Base-by-base conservation (phyloP, 2,113 vertebrate genomes). In the Gallinago paraguaiae region DNA sequence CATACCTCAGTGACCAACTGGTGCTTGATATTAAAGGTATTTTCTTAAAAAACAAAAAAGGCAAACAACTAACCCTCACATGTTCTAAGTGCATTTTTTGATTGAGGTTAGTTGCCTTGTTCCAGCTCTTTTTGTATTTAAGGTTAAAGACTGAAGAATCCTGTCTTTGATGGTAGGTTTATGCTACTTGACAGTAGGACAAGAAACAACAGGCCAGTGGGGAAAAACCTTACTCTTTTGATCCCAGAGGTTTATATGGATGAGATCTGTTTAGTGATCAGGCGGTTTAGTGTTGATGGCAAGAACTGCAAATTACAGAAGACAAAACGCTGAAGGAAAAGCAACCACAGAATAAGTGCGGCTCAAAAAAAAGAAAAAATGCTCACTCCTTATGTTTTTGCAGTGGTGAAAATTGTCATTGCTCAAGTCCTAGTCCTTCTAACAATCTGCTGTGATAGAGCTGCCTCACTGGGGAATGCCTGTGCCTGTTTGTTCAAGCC, bases 21-120 rank as follows among this genome's bases (percentile, higher is more conserved):
- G 98, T 98, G 82, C 98, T 99, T 51, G 98, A 99, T 86, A 86
- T 98, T 53, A 98, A 97, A 98, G 98, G 99, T 99, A 96, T 82
- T 57, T 51, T 39, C 37, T 37, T 37, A 8, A 17, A 17, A n/a
- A 51, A 7, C 39, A 27, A 15, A n/a, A 71, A 24, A 11, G 9
- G 19, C 19, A 27, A 46, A 2, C 10, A 15, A 30, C 17, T 13
- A 14, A 80, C 45, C 14, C 31, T 83, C 33, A 18, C 9, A 3
- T 13, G 6, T 39, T 83, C 12, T 15, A 75, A n/a, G 20, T 61
- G 35, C n/a, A 7, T 7, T 57, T 74, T 82, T 59, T 60, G 7
- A 35, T 51, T 23, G 16, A 54, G 10, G 15, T 27, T 33, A 71
- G 27, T 24, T 68, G 37, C 23, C 2, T 0, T 37, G 13, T 28